Percentiles rank a stretch among this genome's conserved stretches.
Evolutionary conservation across 2,888 invertebrate genomes (phyloP).

Genomic region (Eubasilissa splendida): DNA sequence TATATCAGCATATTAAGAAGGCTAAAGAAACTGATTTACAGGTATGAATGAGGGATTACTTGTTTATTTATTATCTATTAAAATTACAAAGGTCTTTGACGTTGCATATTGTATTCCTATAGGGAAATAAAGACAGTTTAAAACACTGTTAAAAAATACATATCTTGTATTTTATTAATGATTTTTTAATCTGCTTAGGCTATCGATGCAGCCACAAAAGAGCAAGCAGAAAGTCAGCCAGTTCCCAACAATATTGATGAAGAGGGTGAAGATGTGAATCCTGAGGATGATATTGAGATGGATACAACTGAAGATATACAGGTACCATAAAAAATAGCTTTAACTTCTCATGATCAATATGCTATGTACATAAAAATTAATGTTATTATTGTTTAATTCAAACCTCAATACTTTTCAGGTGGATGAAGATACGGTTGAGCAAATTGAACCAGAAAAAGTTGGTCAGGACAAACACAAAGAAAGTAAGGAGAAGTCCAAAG

Average conservation of each 20-base stretch:
- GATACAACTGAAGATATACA: slow-evolving; percentile 70
- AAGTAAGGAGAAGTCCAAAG: slow-evolving; percentile 68
- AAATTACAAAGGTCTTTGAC: too few relatives aligned
- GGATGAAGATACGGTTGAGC: slow-evolving; percentile 63
- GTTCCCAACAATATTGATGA: slow-evolving; percentile 75
- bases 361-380: too few relatives aligned
- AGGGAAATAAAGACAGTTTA: too few relatives aligned
- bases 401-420: slow-evolving; percentile 45
- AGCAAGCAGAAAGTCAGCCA: slow-evolving; percentile 84
- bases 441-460: slow-evolving; percentile 69
- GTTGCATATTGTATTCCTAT: not conserved
- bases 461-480: slow-evolving; percentile 65
- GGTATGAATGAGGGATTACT: slow-evolving; percentile 64
- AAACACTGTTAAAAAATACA: too few relatives aligned
- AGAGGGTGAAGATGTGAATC: slow-evolving; percentile 72
- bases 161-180: not conserved
- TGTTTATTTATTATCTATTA: not conserved
- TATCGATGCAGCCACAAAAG: slow-evolving; percentile 84
- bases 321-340: slow-evolving; percentile 59
- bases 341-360: too few relatives aligned
- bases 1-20: slow-evolving; percentile 89
- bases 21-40: slow-evolving; percentile 82
- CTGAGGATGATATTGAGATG: slow-evolving; percentile 73
- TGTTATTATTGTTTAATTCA: too few relatives aligned
- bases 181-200: slow-evolving; percentile 64